Evolutionary conservation across 2,113 vertebrate genomes (phyloP).

Genomic region (Tragulus kanchil): DNA sequence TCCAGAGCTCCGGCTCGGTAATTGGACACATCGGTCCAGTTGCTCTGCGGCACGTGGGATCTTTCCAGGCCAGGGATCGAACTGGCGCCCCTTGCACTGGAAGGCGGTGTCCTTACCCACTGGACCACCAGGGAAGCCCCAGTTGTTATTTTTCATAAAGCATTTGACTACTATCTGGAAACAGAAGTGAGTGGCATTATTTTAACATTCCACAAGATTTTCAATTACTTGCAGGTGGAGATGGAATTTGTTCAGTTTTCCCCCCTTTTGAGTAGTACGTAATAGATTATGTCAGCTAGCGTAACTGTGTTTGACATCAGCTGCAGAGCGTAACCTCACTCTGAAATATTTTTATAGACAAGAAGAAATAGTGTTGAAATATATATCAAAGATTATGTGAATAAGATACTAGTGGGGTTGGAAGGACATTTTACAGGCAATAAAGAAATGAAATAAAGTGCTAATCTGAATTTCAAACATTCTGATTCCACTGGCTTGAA

Average conservation of each 20-base stretch:
- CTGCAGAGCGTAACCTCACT: constrained; percentile 10
- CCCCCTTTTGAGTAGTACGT: not conserved
- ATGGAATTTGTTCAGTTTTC: constrained; percentile 20
- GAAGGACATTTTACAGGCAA: constrained; percentile 36
- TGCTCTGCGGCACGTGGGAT: no score
- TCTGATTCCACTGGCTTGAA: constrained; percentile 33
- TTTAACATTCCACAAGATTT: constrained; percentile 64
- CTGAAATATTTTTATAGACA: constrained; percentile 47
- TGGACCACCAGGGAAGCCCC: no score
- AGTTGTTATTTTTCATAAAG: constrained; percentile 19
- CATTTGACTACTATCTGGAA: not conserved
- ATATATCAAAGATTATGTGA: constrained; percentile 56
- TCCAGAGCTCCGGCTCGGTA: no score
- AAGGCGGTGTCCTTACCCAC: no score
- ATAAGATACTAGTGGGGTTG: not conserved
- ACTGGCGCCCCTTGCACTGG: no score
- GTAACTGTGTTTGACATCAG: constrained; percentile 43
- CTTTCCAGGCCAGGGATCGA: no score
- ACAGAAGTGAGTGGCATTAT: not conserved
- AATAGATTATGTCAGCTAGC: constrained; percentile 54
- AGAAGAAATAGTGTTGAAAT: constrained; percentile 23
- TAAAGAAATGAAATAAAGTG: constrained; percentile 38
- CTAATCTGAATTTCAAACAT: constrained; percentile 58
- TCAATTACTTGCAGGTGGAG: not conserved
- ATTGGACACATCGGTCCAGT: no score